phyloP scores from a whole-genome alignment of 1,140 invertebrate species.

The Orussus abietinus region DNA sequence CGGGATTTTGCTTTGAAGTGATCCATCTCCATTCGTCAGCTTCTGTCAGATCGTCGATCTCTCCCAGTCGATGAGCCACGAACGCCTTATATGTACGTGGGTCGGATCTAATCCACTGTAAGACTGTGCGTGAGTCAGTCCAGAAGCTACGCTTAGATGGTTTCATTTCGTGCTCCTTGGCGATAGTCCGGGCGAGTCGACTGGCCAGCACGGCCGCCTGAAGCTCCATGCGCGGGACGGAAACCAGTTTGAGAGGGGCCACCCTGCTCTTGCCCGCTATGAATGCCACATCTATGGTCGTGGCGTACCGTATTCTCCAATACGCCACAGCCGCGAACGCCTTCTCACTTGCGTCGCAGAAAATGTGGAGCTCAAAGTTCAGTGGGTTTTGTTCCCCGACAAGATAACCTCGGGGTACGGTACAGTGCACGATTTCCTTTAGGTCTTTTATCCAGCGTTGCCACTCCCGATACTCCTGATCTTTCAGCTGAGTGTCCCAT shows the following conservation, averaged over 20 bases:
- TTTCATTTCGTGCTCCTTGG: conserved; percentile 6
- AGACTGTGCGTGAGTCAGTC: conserved; percentile 32
- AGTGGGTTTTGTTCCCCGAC: too few relatives aligned
- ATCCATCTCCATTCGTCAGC: conserved; percentile 30
- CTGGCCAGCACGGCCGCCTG: conserved; percentile 1
- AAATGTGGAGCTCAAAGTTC: too few relatives aligned
- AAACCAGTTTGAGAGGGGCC: too few relatives aligned
- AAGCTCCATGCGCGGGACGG: too few relatives aligned
- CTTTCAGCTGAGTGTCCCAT: conserved; percentile 34
- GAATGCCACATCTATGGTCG: too few relatives aligned
- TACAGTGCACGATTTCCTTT: neutral
- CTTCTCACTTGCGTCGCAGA: too few relatives aligned
- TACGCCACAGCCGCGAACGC: too few relatives aligned
- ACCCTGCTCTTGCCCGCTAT: too few relatives aligned
- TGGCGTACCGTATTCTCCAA: too few relatives aligned
- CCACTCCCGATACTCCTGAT: conserved; percentile 9
- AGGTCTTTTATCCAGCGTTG: conserved; percentile 6
- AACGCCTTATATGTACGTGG: conserved; percentile 25
- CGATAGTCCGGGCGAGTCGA: neutral
- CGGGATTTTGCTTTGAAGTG: conserved; percentile 31
- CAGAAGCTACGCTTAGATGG: conserved; percentile 16
- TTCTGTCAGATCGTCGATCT: conserved; percentile 29
- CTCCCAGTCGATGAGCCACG: conserved; percentile 26
- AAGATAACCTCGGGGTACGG: too few relatives aligned
- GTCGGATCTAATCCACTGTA: conserved; percentile 31